Percentiles rank a stretch among this genome's conserved stretches.
These are phyloP conservation scores for Butastur rufipennis DNA, from an alignment of 2,113 vertebrate genomes.

Conservation along the genomic window DNA sequence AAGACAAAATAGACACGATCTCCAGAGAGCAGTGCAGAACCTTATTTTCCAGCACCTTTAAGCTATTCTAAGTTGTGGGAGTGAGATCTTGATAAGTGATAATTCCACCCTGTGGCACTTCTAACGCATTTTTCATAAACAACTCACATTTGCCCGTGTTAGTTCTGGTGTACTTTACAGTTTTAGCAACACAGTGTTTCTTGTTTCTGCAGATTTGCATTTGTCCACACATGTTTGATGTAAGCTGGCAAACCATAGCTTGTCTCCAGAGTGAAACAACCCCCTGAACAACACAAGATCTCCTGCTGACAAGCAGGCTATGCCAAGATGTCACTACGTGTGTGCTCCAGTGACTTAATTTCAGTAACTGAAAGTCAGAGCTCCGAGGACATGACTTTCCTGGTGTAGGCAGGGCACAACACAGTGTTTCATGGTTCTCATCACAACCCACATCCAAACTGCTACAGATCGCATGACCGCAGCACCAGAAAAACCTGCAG, in stretches of 20 bases:
- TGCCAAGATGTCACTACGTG: background rate
- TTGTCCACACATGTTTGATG: background rate
- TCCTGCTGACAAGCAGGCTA: background rate
- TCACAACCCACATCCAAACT: background rate
- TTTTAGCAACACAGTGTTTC: background rate
- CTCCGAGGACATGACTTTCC: background rate
- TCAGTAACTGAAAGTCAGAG: background rate
- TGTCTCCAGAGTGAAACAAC: background rate
- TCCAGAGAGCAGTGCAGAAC: background rate
- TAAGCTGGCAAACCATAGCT: background rate
- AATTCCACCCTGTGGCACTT: slow-evolving; percentile 29
- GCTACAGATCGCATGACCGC: fast-evolving
- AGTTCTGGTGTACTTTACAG: slow-evolving; percentile 23
- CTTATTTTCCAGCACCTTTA: slow-evolving; percentile 29
- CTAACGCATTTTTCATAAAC: slow-evolving; percentile 41
- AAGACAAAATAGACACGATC: background rate
- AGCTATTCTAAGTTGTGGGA: background rate
- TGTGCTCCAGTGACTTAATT: background rate
- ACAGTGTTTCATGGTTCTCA: background rate
- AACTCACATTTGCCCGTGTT: slow-evolving; percentile 15
- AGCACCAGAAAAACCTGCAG: background rate
- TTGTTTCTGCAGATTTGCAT: slow-evolving; percentile 23
- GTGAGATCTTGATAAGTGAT: slow-evolving; percentile 25
- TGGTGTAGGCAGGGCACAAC: background rate
- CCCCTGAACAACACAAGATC: background rate